Evolutionary conservation across 1,140 invertebrate species (phyloP).

Genomic region (Drosophila lacteicornis): DNA sequence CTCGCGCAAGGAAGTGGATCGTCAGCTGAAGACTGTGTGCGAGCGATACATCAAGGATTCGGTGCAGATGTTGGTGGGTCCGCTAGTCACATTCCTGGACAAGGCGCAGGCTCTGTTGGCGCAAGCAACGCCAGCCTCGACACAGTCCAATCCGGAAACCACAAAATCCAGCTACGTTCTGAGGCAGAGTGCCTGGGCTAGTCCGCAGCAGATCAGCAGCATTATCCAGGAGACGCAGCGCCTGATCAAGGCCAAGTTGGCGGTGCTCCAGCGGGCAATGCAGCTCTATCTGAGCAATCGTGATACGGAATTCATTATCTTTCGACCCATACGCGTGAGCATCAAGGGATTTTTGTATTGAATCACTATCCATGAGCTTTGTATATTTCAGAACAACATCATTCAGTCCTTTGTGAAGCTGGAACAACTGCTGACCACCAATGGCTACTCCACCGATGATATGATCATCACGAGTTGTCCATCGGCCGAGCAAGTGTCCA

Average conservation of each 20-base stretch:
- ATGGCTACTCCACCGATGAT: conserved; percentile 92
- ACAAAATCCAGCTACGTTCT: conserved; percentile 70
- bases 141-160: conserved; percentile 14
- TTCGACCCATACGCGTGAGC: conserved; percentile 94
- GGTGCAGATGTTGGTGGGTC: conserved; percentile 91
- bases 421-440: conserved; percentile 90
- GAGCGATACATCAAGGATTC: conserved; percentile 94
- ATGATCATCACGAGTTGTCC: conserved; percentile 94
- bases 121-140: conserved; percentile 11
- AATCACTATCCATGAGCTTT: too few species aligned
- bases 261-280: conserved; percentile 94
- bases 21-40: conserved; percentile 95
- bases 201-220: conserved; percentile 86
- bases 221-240: conserved; percentile 89
- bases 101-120: conserved; percentile 87
- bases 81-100: conserved; percentile 90
- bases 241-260: conserved; percentile 92
- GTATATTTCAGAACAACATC: conserved; percentile 89
- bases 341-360: background rate
- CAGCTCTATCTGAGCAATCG: conserved; percentile 97
- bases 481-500: conserved; percentile 95
- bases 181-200: conserved; percentile 85
- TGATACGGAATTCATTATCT: conserved; percentile 98
- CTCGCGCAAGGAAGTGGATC: conserved; percentile 97
- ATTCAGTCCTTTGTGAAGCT: conserved; percentile 94